Percentiles rank a stretch among this genome's conserved stretches.
phyloP scores from a whole-genome alignment of 2,113 vertebrate genomes.

The Psephotus haematonotus region DNA sequence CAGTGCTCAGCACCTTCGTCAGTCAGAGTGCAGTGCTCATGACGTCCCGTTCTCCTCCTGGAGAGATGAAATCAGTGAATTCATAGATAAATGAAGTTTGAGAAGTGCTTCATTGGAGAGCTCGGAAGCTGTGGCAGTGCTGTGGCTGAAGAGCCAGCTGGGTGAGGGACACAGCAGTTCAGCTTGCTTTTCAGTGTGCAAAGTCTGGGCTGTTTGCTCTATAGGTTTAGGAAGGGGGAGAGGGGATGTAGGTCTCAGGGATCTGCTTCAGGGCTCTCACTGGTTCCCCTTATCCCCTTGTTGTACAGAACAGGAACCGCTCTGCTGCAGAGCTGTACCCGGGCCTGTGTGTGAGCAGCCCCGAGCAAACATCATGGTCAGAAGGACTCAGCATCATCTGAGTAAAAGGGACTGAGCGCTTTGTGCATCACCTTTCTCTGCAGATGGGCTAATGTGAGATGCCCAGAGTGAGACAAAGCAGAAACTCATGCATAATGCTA shows the following conservation, averaged over 20 bases:
- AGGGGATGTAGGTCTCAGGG: too few relatives aligned
- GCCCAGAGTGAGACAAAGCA: not conserved
- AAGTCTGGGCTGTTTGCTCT: not conserved
- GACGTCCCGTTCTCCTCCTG: not conserved
- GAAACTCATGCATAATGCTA: not conserved
- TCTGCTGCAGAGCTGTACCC: not conserved
- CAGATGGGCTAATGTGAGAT: not conserved
- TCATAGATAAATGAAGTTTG: not conserved
- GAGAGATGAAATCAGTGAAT: not conserved
- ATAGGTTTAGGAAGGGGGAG: not conserved
- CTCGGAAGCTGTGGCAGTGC: not conserved
- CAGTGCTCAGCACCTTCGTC: not conserved
- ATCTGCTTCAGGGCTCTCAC: not conserved
- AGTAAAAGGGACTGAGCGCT: not conserved
- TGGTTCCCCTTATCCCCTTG: too few relatives aligned
- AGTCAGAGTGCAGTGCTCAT: not conserved
- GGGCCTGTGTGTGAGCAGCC: too few relatives aligned
- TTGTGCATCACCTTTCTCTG: not conserved
- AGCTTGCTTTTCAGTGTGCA: not conserved
- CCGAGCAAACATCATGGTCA: not conserved
- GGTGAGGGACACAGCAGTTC: not conserved
- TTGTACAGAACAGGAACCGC: not conserved
- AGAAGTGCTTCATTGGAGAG: not conserved
- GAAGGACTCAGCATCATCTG: not conserved
- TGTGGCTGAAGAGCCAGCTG: not conserved